A percentile compares a stretch with the other conserved stretches of the same genome.
Evolutionary conservation across 2,113 vertebrate genomes (phyloP).

Genomic region (Anser brachyrhynchus): DNA sequence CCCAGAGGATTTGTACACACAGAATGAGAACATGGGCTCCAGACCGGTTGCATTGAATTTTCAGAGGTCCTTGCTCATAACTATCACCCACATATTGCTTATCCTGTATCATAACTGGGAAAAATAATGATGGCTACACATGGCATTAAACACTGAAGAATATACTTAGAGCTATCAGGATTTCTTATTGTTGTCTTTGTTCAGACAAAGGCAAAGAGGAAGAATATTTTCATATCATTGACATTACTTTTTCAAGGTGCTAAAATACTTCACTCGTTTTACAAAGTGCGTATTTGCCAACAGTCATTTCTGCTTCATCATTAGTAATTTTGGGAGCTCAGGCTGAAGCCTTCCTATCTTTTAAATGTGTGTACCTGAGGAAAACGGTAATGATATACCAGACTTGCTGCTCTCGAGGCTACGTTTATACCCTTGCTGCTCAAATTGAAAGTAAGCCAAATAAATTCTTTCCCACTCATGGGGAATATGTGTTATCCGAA

Average conservation of each 20-base stretch:
- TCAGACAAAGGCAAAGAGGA: background rate
- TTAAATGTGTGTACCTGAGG: background rate
- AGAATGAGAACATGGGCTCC: background rate
- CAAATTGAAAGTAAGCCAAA: constrained; percentile 50
- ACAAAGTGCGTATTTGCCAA: background rate
- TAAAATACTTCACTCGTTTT: background rate
- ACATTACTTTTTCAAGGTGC: background rate
- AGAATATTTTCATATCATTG: background rate
- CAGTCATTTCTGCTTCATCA: background rate
- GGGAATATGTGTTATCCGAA: constrained; percentile 46
- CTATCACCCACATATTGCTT: background rate
- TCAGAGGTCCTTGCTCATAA: background rate
- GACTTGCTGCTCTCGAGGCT: background rate
- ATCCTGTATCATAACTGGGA: background rate
- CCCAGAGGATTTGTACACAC: background rate
- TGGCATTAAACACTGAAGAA: background rate
- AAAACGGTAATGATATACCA: constrained; percentile 11
- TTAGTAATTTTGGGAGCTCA: constrained; percentile 12
- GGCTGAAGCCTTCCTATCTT: constrained; percentile 3
- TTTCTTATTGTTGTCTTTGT: background rate
- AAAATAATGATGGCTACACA: background rate
- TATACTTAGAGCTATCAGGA: background rate
- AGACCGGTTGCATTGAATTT: background rate
- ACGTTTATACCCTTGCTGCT: background rate
- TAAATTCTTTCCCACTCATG: constrained; percentile 20